Conservation (phyloP, 2,888 invertebrate genomes). For the Apamea sordens region DNA sequence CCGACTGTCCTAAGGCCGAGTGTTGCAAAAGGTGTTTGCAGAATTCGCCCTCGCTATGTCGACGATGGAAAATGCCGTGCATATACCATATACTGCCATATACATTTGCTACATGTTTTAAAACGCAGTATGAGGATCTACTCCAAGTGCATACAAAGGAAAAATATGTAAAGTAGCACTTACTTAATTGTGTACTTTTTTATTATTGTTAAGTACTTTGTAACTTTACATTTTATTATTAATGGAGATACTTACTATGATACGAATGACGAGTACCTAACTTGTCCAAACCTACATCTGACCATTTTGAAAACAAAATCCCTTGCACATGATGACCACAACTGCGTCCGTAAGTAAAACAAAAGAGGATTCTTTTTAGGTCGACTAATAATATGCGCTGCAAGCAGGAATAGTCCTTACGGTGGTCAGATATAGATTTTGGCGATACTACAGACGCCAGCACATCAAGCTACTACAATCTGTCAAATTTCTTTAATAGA, state of each 20-base stretch:
- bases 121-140: background rate
- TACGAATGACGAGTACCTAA: background rate
- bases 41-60: conserved; percentile 33
- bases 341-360: too few relatives aligned
- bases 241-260: background rate
- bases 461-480: too few relatives aligned
- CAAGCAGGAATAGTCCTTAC: too few relatives aligned
- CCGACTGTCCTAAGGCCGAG: conserved; percentile 72
- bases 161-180: background rate
- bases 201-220: background rate
- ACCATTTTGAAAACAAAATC: too few relatives aligned
- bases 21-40: conserved; percentile 59
- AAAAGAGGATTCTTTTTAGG: too few relatives aligned
- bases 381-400: too few relatives aligned
- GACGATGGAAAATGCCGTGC: background rate
- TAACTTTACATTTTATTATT: background rate
- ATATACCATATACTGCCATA: background rate
- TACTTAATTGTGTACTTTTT: background rate
- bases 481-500: too few relatives aligned
- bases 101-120: background rate
- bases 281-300: background rate
- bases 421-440: too few relatives aligned
- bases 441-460: too few relatives aligned
- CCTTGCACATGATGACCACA: too few relatives aligned
- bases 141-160: background rate